A percentile compares a stretch with the other conserved stretches of the same genome.
phyloP scores from a whole-genome alignment of 2,888 invertebrate species.

The Papilio protenor region DNA sequence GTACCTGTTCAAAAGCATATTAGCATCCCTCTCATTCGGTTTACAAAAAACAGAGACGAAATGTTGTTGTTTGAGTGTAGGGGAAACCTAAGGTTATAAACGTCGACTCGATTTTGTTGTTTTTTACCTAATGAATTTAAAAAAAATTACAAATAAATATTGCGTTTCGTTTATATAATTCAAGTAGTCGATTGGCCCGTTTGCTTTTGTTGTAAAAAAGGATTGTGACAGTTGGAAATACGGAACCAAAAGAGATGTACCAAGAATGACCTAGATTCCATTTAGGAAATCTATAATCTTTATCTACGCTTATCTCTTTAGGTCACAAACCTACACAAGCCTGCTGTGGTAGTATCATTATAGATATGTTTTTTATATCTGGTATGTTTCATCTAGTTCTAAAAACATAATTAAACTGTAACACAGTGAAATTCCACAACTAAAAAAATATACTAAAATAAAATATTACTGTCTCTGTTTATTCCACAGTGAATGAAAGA shows the following conservation, averaged over 20 bases:
- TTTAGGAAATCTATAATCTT: constrained; percentile 15
- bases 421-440: not conserved
- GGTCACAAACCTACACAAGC: constrained; percentile 8
- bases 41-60: not conserved
- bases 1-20: not conserved
- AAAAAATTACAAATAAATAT: not conserved
- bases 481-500: too few relatives aligned
- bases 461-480: too few relatives aligned
- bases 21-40: not conserved
- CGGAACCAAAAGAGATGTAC: not conserved
- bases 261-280: constrained; percentile 8
- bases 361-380: not conserved
- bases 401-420: not conserved
- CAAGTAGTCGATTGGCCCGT: not conserved
- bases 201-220: too few relatives aligned
- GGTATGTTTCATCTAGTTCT: not conserved
- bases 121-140: not conserved
- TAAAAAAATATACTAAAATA: too few relatives aligned
- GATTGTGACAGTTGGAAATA: not conserved
- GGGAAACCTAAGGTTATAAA: not conserved
- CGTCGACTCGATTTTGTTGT: not conserved
- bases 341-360: not conserved
- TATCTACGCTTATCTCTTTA: constrained; percentile 16
- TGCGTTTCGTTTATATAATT: not conserved
- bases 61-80: not conserved